Evolutionary conservation across 2,113 vertebrate genomes (phyloP).

Genomic region (Corythaixoides concolor): DNA sequence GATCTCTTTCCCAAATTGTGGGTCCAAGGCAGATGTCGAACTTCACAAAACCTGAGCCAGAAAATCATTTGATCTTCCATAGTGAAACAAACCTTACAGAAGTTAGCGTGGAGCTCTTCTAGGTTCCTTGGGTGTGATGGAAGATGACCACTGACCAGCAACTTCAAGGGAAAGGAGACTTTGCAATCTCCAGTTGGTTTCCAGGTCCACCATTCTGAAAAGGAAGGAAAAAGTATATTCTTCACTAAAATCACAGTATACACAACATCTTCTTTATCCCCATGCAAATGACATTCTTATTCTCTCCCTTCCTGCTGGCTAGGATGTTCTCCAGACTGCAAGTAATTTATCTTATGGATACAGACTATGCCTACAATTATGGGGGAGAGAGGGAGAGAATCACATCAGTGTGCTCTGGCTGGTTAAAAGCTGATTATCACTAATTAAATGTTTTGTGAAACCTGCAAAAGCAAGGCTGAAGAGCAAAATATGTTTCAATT

Average conservation of each 20-base stretch:
- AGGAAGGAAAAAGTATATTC: constrained; percentile 3
- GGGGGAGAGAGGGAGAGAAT: background rate
- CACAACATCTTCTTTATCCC: background rate
- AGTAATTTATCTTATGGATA: constrained; percentile 44
- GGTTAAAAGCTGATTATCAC: constrained; percentile 45
- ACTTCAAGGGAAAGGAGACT: background rate
- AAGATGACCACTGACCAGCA: background rate
- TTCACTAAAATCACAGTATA: background rate
- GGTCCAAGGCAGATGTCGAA: constrained; percentile 30
- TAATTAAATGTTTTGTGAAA: constrained; percentile 63
- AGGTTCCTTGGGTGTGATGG: background rate
- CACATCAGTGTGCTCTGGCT: constrained; percentile 36
- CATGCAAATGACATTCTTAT: background rate
- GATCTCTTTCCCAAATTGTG: background rate
- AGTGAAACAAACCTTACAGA: background rate
- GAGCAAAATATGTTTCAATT: constrained; percentile 26
- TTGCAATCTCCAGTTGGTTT: constrained; percentile 24
- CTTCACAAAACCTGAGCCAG: constrained; percentile 30
- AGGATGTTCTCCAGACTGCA: constrained; percentile 11
- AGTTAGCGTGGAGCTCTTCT: background rate
- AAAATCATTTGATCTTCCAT: constrained; percentile 54
- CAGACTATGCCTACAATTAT: constrained; percentile 15
- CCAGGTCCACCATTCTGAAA: constrained; percentile 64
- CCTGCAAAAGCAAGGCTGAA: constrained; percentile 7
- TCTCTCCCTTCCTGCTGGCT: background rate